Evolutionary conservation across 2,113 vertebrate species (phyloP).

Genomic region (Argyrosomus japonicus): DNA sequence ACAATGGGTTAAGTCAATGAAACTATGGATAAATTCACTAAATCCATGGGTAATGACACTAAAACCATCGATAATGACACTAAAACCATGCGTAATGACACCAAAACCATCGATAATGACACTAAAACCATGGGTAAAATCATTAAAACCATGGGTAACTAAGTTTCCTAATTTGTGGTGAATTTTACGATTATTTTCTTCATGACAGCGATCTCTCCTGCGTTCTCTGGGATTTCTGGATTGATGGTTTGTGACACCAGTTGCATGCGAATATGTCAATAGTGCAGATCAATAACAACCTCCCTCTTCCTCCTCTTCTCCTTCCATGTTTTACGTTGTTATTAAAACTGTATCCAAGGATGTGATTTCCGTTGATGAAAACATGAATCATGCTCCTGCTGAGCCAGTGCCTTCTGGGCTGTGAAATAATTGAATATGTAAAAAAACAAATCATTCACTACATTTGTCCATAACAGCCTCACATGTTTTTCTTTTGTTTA

Average conservation of each 20-base stretch:
- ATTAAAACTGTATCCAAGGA: conserved; percentile 1
- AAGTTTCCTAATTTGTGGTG: conserved; percentile 51
- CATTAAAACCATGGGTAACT: no score
- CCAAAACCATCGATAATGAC: no score
- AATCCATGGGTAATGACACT: no score
- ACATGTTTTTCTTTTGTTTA: conserved; percentile 5
- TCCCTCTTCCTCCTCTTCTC: not conserved
- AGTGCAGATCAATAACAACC: not conserved
- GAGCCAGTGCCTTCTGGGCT: not conserved
- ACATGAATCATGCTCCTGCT: not conserved
- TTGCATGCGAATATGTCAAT: not conserved
- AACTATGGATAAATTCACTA: no score
- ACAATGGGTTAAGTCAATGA: no score
- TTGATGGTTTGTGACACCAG: not conserved
- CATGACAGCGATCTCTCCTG: not conserved
- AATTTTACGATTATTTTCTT: not conserved
- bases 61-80: no score
- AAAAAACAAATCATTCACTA: no score
- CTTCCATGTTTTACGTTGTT: not conserved
- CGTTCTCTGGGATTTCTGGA: conserved; percentile 31
- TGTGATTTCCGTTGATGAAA: conserved; percentile 10
- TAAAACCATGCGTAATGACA: no score
- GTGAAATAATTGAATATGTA: not conserved
- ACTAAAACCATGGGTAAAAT: no score
- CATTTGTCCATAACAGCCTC: not conserved